A percentile compares a stretch with the other conserved stretches of the same genome.
phyloP scores from a whole-genome alignment of 2,797 vertebrate species.

The Hipposideros larvatus region DNA sequence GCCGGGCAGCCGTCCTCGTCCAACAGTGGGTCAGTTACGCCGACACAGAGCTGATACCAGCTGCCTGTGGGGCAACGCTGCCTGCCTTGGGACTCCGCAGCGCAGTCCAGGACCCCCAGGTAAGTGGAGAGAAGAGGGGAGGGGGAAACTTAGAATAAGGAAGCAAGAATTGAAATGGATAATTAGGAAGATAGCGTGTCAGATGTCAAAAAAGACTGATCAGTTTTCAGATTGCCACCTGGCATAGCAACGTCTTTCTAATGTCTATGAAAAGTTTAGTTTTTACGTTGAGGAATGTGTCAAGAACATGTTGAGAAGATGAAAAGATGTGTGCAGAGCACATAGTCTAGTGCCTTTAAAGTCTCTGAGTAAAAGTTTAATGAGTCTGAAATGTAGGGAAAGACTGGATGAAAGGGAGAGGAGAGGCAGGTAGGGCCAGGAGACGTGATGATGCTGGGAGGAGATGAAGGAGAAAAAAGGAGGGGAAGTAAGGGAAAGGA shows the following conservation, averaged over 20 bases:
- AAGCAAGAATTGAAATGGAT: neutral
- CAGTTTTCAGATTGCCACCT: neutral
- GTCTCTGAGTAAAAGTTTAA: neutral
- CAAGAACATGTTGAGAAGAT: neutral
- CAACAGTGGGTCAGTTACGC: constrained; percentile 95
- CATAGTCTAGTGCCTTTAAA: neutral
- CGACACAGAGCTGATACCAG: constrained; percentile 92
- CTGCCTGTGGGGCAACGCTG: constrained; percentile 91
- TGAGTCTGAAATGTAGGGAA: neutral
- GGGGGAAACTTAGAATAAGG: neutral
- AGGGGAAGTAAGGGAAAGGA: neutral
- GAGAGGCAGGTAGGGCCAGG: neutral
- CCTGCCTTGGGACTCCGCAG: constrained; percentile 90
- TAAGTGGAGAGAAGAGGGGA: neutral
- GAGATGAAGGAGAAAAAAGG: neutral
- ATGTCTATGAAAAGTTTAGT: neutral
- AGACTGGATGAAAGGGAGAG: neutral
- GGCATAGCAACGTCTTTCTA: neutral
- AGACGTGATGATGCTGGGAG: neutral
- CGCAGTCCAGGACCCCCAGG: constrained; percentile 73
- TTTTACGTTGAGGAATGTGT: neutral
- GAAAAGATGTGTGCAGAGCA: neutral
- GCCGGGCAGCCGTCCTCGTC: constrained; percentile 89
- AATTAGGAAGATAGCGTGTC: neutral
- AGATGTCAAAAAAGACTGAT: neutral